Evolutionary conservation across 2,113 vertebrate genomes (phyloP).

Genomic region (Burhinus oedicnemus): DNA sequence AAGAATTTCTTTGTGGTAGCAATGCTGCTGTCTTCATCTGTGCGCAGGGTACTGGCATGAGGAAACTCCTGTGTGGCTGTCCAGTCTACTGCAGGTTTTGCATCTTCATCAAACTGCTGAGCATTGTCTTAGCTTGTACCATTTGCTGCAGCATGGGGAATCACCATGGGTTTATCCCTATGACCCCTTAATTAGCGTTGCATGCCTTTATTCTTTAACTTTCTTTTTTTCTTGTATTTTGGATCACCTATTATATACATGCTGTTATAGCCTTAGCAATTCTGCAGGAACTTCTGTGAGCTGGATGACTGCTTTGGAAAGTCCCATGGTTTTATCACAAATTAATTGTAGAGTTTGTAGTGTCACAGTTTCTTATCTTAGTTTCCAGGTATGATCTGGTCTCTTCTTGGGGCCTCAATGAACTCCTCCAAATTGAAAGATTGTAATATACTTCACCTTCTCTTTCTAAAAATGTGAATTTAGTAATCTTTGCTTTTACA

Average conservation of each 20-base stretch:
- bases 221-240: not conserved
- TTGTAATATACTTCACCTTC: not conserved
- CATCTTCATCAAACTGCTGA: not conserved
- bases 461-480: not conserved
- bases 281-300: not conserved
- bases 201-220: not conserved
- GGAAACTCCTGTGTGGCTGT: not conserved
- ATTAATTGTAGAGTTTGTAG: not conserved
- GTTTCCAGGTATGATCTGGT: not conserved
- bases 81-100: not conserved
- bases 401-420: not conserved
- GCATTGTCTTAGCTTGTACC: not conserved
- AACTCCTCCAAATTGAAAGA: not conserved
- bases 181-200: not conserved
- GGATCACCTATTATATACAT: accelerated
- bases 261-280: not conserved
- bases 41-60: not conserved
- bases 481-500: not conserved
- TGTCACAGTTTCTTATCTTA: not conserved
- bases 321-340: not conserved
- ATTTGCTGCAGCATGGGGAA: not conserved
- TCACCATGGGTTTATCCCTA: not conserved
- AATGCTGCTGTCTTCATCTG: not conserved
- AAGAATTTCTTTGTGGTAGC: not conserved
- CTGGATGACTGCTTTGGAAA: not conserved